Base-by-base conservation (phyloP, 2,888 invertebrate genomes). In the Oscheius sp. region DNA sequence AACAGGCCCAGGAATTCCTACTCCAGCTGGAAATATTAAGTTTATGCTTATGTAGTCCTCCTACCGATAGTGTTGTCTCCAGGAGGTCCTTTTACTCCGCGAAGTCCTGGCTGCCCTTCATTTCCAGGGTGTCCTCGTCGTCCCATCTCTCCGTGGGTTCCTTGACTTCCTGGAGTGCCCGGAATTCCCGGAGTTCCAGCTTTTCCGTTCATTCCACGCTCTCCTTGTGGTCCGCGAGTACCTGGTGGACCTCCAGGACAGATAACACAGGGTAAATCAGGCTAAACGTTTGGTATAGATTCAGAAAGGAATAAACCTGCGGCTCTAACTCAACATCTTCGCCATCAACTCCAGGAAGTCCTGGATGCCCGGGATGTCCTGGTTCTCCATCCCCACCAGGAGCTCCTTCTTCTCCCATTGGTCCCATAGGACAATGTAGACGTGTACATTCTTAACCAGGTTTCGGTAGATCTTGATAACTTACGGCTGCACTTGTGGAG, bases 331-430 rank as follows among this genome's bases (percentile, higher is more conserved):
- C 79, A 5, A 80, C 76, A 58, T 82, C 82, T 12, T 73, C 72
- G 41, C 82, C 82, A 43, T 82, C 82, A 9, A 63, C 3, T 56
- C 82, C 82, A 12, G 82, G 82, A 2, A 64, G 45, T 45, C 82
- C 82, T 0, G 80, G 75, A 49, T 79, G 78, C 64, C 85, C 85
- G n/a, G 83, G 82, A 12, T 69, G 66, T 46, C 85, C 85, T 5
- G 85, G 85, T 35, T 76, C 76, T 16, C 85, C 84, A 56, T 85
- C 85, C 18, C 76, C 76, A 29, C 85, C 85, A 16, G 82, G 76
- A 3, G 72, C n/a, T 16, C 85, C 85, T 45, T 81, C 80, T 25
- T 74, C 68, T 46, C 85, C 85, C 29, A 81, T 79, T n/a, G 77
- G 70, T 12, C 85, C 85, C 25, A 75, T 68, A 7, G 82, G 82